phyloP scores from a whole-genome alignment of 2,113 vertebrate species.

The Taxidea taxus region DNA sequence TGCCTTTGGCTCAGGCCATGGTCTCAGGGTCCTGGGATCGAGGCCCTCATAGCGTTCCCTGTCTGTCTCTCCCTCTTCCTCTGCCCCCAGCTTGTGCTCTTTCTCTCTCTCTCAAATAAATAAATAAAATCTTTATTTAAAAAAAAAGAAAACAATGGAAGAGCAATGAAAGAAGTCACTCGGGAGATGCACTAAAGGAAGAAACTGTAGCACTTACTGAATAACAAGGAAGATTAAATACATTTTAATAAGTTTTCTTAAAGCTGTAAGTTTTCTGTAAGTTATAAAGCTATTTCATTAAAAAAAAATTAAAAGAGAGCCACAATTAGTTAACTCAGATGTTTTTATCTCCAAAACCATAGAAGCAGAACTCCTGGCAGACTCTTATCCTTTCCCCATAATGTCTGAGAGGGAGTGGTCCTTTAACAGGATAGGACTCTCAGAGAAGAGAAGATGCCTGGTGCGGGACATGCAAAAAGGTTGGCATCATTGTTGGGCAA shows the following conservation, averaged over 20 bases:
- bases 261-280: background rate
- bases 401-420: background rate
- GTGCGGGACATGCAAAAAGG: no score
- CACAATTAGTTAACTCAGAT: background rate
- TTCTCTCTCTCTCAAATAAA: background rate
- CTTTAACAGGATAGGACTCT: background rate
- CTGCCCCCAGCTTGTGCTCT: background rate
- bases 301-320: background rate
- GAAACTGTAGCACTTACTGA: background rate
- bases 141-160: background rate
- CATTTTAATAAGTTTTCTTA: background rate
- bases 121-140: background rate
- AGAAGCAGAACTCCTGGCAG: background rate
- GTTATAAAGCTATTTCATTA: background rate
- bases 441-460: no score
- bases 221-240: background rate
- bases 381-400: background rate
- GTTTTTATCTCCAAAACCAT: background rate
- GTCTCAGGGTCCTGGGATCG: background rate
- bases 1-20: background rate
- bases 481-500: fast-evolving
- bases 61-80: background rate
- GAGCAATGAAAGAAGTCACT: background rate
- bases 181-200: background rate
- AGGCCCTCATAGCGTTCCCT: background rate